Base-by-base conservation (phyloP, 2,888 invertebrate genomes). In the Aphidius colemani region DNA sequence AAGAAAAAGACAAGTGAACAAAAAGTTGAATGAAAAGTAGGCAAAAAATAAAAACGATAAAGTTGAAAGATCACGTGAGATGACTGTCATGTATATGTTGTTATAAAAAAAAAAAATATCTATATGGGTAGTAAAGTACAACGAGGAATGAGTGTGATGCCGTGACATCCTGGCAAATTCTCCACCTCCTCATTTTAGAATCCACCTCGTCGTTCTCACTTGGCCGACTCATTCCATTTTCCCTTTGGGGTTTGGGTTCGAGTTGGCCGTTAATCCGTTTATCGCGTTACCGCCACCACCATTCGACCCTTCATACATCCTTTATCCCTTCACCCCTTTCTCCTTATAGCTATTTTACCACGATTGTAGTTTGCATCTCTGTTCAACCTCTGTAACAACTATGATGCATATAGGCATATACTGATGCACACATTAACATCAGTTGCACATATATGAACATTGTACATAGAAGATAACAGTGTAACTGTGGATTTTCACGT, bases 281-380 rank as follows among this genome's bases (percentile, higher is more conserved):
- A 80, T 80, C 80, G 79, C 80, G 79, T 80, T 80, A 80, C 67
- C 75, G 77, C 77, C 79, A 75, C 78, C 75, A 71, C 74, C 73
- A 72, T 72, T 66, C 60, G 61, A 65, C 63, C 63, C 71, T 74
- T 69, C 71, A 71, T 73, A 53, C 49, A 63, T 48, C 45, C 64
- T 59, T 44, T 63, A 53, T 48, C 50, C 45, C 64, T 59, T 44
- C 62, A 53, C 45, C 49, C 60, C 55, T 43, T 53, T 18, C 50
- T 8, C 48, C 51, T 48, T 46, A n/a, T 57, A 13, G 13, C n/a
- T 30, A 7, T 59, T 64, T 51, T 50, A 41, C 7, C 13, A 49
- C 51, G 18, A 49, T 56, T 66, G 13, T 13, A 3, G 5, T 30
- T 13, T 13, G 13, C 48, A 13, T 30, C 30, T 30, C 30, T 30